Percentiles rank a stretch among this genome's conserved stretches.
Conservation (phyloP, 1,140 invertebrate genomes). For the Spodoptera frugiperda region DNA sequence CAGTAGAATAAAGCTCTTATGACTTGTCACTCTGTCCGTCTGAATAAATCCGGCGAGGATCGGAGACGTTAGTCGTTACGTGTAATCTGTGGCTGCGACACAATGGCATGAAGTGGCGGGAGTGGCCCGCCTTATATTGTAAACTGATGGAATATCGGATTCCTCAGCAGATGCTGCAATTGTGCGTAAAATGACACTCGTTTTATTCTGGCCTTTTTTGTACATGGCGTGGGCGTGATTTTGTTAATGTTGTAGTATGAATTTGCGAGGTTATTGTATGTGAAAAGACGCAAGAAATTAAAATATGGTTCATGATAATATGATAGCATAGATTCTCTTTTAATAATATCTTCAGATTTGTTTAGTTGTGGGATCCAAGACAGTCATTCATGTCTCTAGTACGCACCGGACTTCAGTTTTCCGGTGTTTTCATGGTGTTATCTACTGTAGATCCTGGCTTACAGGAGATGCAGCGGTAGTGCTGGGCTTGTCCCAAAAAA, state of each 20-base stretch:
- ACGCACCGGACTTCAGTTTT: no score
- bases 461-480: no score
- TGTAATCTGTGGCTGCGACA: conserved; percentile 20
- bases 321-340: no score
- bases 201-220: neutral
- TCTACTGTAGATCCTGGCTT: no score
- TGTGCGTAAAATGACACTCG: conserved; percentile 22
- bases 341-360: no score
- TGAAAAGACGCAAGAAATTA: no score
- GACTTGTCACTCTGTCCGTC: conserved; percentile 48
- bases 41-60: conserved; percentile 31
- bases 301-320: no score
- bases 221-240: neutral
- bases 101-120: conserved; percentile 29
- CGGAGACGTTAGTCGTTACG: conserved; percentile 29
- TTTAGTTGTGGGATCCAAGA: no score
- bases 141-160: conserved; percentile 14
- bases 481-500: no score
- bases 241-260: neutral
- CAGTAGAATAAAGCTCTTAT: conserved; percentile 33
- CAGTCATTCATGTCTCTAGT: no score
- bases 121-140: conserved; percentile 31
- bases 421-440: no score
- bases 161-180: conserved; percentile 3
- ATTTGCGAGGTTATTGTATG: no score